phyloP scores from a whole-genome alignment of 1,140 invertebrate genomes.

The Pteromalus puparum region DNA sequence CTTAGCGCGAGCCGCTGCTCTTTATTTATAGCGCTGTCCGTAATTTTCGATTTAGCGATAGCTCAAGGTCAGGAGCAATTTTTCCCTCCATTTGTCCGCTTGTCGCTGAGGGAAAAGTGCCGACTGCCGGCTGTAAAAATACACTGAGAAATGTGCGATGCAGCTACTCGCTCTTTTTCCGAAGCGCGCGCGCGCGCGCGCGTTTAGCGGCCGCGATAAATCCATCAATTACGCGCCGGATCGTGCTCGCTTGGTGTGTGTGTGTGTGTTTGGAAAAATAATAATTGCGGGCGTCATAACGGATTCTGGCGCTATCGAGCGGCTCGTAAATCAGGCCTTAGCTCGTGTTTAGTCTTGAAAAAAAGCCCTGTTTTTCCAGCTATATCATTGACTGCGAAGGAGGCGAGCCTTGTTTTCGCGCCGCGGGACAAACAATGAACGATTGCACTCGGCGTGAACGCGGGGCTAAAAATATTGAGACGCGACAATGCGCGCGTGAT shows the following conservation, averaged over 20 bases:
- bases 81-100: conserved; percentile 47
- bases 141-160: conserved; percentile 27
- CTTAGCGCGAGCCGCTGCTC: neutral
- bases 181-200: no score
- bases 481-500: no score
- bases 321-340: neutral
- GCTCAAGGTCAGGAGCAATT: conserved; percentile 41
- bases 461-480: no score
- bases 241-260: no score
- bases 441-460: neutral
- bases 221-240: conserved; percentile 6
- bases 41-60: conserved; percentile 49
- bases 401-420: neutral
- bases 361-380: no score
- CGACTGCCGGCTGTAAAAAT: conserved; percentile 32
- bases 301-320: neutral
- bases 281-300: neutral
- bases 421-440: neutral
- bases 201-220: neutral
- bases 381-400: neutral
- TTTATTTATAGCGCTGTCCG: conserved; percentile 49
- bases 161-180: neutral
- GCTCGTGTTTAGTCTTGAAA: neutral
- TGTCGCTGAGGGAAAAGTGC: neutral
- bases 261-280: neutral